Base-by-base conservation (phyloP, 2,888 invertebrate genomes). In the Drosophila melanosoma region DNA sequence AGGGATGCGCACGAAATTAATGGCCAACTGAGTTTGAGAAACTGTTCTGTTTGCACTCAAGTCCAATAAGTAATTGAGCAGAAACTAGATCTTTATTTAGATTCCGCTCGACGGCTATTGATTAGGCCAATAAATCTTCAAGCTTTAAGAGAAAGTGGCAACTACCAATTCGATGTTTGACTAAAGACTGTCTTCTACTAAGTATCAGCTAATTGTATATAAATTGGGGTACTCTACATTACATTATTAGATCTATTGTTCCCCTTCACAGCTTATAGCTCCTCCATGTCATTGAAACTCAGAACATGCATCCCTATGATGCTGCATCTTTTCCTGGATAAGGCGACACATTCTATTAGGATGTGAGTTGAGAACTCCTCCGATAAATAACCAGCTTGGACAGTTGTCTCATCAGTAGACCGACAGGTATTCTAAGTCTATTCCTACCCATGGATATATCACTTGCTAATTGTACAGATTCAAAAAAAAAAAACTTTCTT, bases 31-130 rank as follows among this genome's bases (percentile, higher is more conserved):
- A 45, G 52, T 45, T 59, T 54, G 32, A 62, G 56, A 54, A 54
- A 40, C 61, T 15, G 70, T 53, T 69, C 60, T 20, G 68, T 58
- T 69, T 58, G 36, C 69, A 36, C 42, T 69, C 70, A 52, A 69
- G 20, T 59, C 52, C 52, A 59, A 52, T 69, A 40, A 69, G 69
- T 59, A 69, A 69, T 59, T 52, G 69, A 52, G 42, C 36, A 33
- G 33, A 26, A 29, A 29, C 57, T 57, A 40, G 38, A 49, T 56
- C 38, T 56, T 40, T 38, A 56, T 56, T 56, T 36, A 56, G 38
- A 36, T 26, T 29, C 33, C 20, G 33, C 15, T 35, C 35, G 35
- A 23, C 15, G 53, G 17, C 56, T 15, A 56, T 56, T 56, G 56
- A 38, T 56, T 10, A 29, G 17, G 12, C 17, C 11, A n/a, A 23